Evolutionary conservation across 2,113 vertebrate species (phyloP).

Genomic region (Pycnonotus jocosus): DNA sequence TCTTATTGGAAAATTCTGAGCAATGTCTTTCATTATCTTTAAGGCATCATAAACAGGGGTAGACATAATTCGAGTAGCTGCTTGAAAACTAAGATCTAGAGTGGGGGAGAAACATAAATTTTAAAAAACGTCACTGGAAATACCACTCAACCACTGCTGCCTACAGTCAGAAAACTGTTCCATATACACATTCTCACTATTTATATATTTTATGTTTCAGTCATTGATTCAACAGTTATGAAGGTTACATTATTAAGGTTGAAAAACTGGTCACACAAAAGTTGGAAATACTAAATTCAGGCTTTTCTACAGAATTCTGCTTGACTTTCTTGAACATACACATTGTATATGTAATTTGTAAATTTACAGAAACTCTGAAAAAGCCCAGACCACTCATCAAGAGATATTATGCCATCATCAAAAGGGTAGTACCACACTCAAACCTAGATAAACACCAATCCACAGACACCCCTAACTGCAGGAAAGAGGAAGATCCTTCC

Average conservation of each 20-base stretch:
- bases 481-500: neutral
- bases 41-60: conserved; percentile 84
- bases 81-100: conserved; percentile 93
- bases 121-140: neutral
- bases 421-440: neutral
- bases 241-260: neutral
- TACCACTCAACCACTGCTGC: neutral
- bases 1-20: conserved; percentile 94
- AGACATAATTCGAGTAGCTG: conserved; percentile 86
- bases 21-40: conserved; percentile 89
- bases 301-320: neutral
- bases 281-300: neutral
- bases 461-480: neutral
- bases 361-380: neutral
- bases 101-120: neutral
- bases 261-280: neutral
- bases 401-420: neutral
- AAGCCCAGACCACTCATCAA: fast-evolving
- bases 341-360: neutral
- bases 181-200: neutral
- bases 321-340: neutral
- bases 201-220: neutral
- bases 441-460: neutral
- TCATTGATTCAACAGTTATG: neutral
- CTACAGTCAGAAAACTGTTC: neutral